Evolutionary conservation across 2,113 vertebrate species (phyloP).

Genomic region (Tetrax tetrax): DNA sequence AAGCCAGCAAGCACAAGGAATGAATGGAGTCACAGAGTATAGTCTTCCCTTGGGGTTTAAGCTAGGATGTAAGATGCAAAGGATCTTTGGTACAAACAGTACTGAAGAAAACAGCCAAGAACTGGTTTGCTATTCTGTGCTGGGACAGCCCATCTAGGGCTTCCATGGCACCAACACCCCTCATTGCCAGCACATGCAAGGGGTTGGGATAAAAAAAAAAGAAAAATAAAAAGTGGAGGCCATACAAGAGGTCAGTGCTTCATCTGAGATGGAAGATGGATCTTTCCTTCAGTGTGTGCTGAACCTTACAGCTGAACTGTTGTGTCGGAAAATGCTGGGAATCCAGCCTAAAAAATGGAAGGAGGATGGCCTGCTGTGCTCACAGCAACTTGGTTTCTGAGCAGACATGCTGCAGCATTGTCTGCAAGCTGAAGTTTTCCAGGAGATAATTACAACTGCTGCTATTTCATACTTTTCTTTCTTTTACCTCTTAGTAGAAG

Average conservation of each 20-base stretch:
- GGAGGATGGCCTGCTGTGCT: background rate
- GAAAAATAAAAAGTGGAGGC: background rate
- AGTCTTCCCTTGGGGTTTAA: background rate
- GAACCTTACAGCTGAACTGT: background rate
- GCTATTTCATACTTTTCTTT: background rate
- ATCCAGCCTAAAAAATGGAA: background rate
- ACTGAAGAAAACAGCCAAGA: background rate
- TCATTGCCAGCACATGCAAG: background rate
- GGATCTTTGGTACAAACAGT: background rate
- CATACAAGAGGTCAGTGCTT: background rate
- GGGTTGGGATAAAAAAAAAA: background rate
- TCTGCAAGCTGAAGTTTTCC: background rate
- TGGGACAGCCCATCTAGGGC: background rate
- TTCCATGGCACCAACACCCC: background rate
- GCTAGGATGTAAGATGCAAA: background rate
- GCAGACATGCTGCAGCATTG: background rate
- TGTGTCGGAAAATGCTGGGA: background rate
- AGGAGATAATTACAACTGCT: background rate
- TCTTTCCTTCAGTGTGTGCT: background rate
- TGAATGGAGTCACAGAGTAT: background rate
- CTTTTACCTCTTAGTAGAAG: constrained; percentile 25
- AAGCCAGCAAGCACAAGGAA: background rate
- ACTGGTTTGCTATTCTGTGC: background rate
- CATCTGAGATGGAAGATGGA: background rate
- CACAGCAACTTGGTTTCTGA: background rate